phyloP scores from a whole-genome alignment of 2,113 vertebrate genomes.

The Chelonoidis abingdonii region DNA sequence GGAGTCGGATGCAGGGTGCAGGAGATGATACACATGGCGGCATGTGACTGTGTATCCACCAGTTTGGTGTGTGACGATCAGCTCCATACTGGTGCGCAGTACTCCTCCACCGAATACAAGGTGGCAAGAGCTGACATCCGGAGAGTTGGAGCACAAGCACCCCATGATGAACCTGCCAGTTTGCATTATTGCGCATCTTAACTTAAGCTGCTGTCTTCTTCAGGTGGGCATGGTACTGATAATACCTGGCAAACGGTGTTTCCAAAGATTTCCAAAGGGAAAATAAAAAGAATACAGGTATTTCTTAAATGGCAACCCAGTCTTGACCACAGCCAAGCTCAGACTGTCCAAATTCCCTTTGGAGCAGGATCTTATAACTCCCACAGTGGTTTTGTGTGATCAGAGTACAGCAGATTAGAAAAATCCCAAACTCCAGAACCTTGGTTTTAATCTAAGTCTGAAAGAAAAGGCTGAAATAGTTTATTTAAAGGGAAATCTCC shows the following conservation, averaged over 20 bases:
- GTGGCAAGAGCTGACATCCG: too few relatives aligned
- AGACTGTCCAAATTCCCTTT: conserved; percentile 23
- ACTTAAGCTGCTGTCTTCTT: too few relatives aligned
- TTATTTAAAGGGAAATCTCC: conserved; percentile 52
- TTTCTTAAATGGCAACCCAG: conserved; percentile 50
- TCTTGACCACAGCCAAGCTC: conserved; percentile 34
- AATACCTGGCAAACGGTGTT: background rate
- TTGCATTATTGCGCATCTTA: too few relatives aligned
- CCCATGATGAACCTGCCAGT: too few relatives aligned
- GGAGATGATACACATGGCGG: too few relatives aligned
- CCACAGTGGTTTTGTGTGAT: conserved; percentile 1
- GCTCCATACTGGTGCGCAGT: too few relatives aligned
- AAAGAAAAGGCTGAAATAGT: background rate
- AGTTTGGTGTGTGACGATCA: too few relatives aligned
- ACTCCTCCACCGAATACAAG: too few relatives aligned
- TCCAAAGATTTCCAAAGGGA: conserved; percentile 5
- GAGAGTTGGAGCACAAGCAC: too few relatives aligned
- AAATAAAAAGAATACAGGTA: background rate
- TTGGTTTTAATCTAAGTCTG: background rate
- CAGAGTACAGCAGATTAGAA: background rate
- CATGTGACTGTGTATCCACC: too few relatives aligned
- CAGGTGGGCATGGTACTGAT: background rate
- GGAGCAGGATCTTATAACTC: conserved; percentile 12
- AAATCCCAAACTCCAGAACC: too few relatives aligned
- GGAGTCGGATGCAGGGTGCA: too few relatives aligned